Conservation (phyloP, 2,113 vertebrate species). For the Microcebus murinus region DNA sequence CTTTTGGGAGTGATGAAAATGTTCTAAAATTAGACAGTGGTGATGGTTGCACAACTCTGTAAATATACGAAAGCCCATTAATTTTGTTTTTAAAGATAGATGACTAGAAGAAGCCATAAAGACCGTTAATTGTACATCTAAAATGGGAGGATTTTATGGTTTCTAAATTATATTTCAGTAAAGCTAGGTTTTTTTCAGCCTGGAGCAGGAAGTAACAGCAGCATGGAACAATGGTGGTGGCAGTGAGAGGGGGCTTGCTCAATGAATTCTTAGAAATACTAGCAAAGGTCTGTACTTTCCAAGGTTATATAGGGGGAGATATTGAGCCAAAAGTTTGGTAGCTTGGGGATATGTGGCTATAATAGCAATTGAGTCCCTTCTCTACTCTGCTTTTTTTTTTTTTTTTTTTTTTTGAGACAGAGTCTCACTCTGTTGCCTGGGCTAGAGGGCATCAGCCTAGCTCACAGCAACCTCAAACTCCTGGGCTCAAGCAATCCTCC, state of each 20-base stretch:
- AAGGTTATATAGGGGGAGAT: neutral
- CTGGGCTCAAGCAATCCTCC: too few relatives aligned
- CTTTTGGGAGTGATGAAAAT: neutral
- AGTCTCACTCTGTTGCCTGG: too few relatives aligned
- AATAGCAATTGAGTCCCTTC: neutral
- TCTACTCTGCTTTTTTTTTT: neutral
- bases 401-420: neutral
- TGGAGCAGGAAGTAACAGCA: neutral
- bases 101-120: neutral
- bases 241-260: too few relatives aligned
- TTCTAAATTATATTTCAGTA: neutral
- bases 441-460: too few relatives aligned
- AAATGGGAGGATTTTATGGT: neutral
- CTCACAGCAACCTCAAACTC: too few relatives aligned
- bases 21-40: neutral
- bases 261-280: neutral
- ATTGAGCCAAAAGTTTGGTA: neutral
- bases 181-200: neutral
- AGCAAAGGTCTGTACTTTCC: neutral
- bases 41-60: neutral
- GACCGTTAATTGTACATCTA: neutral
- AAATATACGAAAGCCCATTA: neutral
- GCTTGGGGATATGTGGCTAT: neutral
- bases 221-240: neutral
- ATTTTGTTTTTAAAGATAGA: too few relatives aligned